Evolutionary conservation across 2,797 vertebrate species (phyloP), one percentile per base, ranked within the genome.

Genomic region (Notolepis coatsorum): DNA sequence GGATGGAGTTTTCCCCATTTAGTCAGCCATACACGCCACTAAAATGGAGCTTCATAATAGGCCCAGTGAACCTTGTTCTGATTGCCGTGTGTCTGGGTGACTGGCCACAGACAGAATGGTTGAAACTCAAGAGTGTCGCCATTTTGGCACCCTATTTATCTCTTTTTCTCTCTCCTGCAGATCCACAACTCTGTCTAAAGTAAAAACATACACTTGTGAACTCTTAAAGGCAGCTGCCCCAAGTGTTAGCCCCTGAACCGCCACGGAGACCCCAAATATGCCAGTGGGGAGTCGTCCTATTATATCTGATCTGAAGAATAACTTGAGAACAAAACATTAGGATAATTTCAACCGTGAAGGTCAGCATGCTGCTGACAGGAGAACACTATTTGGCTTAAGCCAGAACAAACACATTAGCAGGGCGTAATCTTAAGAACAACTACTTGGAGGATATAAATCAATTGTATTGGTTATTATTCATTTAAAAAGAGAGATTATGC

Each of bases 21-120:
- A 30, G 46, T 54, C 15, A 46, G 54, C 12, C n/a, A 30, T 15
- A 38, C 13, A 50, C 37, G 25, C 42, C 28, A 30, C 48, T 53
- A 1, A 50, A 28, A 38, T 61, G 27, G 30, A 66, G 46, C 18
- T 45, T 33, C 20, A 73, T 39, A 79, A 66, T 42, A 68, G 39
- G 70, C 55, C 41, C 39, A 5, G 9, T 56, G 61, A 66, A 68
- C 61, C 54, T 62, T 59, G 46, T 45, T 68, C 53, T 58, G 46
- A 68, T 75, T 51, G 27, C 46, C 5, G 50, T 46, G 43, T 51
- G 70, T 48, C 59, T 73, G 53, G 63, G 55, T 73, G 43, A 67
- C 39, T 30, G 65, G 60, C 52, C 60, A 59, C 41, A 21, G 48
- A 62, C 57, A 61, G 70, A 4, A 50, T 61, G 43, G 41, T 0